Evolutionary conservation across 2,888 invertebrate species (phyloP), one percentile per base, ranked within the genome.

Genomic region (Phymatocera aterrima): DNA sequence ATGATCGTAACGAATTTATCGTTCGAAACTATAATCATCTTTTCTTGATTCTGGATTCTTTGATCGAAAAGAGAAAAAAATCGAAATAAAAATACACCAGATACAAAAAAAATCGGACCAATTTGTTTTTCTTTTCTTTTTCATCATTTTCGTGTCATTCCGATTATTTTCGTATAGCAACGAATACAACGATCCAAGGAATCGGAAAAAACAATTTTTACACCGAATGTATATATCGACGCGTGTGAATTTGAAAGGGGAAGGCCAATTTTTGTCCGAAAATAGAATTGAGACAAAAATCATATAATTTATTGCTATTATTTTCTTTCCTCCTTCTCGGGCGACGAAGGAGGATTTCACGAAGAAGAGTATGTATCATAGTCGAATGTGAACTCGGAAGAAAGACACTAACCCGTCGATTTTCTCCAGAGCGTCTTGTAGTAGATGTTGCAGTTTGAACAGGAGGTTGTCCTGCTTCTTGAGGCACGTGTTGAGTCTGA

Each of bases 371-470:
- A n/a, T n/a, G n/a, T n/a, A n/a, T n/a, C n/a, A n/a, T n/a, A n/a
- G n/a, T n/a, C n/a, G n/a, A n/a, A n/a, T n/a, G n/a, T 64, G 1
- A 51, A 18, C 12, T 51, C 15, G 51, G n/a, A 15, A 48, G 48
- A 28, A 65, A n/a, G 81, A 88, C 82, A 91, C 91, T 87, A 88
- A 91, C 91, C 89, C 91, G 89, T 89, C 91, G 89, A 83, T 91
- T 91, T 84, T 91, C 91, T 78, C 90, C 90, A 6, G 91, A 89
- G 83, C 91, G 84, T 79, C 91, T 88, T 46, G 84, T 84, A 37
- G 85, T 82, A 12, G 88, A 85, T 12, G 87, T 84, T 68, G 88
- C 87, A 48, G 89, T 86, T 84, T 88, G 88, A 79, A 88, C 87
- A 80, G 90, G 88, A 79, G 90, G 88, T 79, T 90, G 90, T 78